Evolutionary conservation across 2,888 invertebrate species (phyloP), one percentile per base, ranked within the genome.

Genomic region (Yponomeuta plumbellus): DNA sequence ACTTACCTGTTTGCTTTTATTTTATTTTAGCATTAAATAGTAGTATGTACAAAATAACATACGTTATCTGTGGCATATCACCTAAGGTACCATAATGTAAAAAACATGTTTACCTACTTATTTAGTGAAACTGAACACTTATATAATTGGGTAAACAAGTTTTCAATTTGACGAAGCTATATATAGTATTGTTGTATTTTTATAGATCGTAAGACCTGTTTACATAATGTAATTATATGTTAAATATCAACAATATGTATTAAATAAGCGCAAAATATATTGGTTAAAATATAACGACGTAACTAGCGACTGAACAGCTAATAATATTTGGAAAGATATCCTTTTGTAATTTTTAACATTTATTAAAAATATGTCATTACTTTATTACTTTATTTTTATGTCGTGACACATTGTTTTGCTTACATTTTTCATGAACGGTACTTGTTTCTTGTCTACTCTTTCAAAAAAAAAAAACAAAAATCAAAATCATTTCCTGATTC

Each of bases 51-150:
- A 80, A 78, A 75, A 73, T 81, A 77, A 76, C 72, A 68, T 64
- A 64, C 26, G 11, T 72, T 77, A 79, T 81, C 76, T 81, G 83
- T 86, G 86, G 88, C 90, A 90, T 90, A 90, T 90, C 90, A 89
- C 80, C 76, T 80, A 26, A 81, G 79, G 80, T 78, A 80, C 80
- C 82, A 80, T 44, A 44, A 11, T 79, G 74, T 69, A 66, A 76
- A 73, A 76, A 74, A 59, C 39, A 26, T 65, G n/a, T 65, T 34
- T 59, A 65, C n/a, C 17, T 64, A 26, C n/a, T 22, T 23, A 61
- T 34, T 3, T 34, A 34, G 8, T 44, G 8, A 13, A 52, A 52
- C 44, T 3, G 44, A 52, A 52, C 17, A 52, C 3, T 52, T 17
- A 52, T 17, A 52, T 52, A 52, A 17, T 22, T 40, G 11, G 23